phyloP scores from a whole-genome alignment of 2,113 vertebrate species.

The Atlantisia rogersi region DNA sequence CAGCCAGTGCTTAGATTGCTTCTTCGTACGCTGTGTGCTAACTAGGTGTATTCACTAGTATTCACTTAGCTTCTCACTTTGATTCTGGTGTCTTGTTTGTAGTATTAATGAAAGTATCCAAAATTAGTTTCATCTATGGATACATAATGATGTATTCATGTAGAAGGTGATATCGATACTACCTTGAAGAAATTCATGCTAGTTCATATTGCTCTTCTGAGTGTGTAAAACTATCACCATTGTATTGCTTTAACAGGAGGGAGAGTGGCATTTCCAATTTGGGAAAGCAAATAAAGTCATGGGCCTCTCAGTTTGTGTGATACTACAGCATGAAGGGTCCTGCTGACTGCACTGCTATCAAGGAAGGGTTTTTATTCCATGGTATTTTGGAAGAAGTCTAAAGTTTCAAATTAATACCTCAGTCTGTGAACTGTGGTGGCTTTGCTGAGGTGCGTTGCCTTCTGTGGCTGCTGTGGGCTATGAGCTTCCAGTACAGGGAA shows the following conservation, averaged over 20 bases:
- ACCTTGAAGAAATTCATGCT: neutral
- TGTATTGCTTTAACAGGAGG: neutral
- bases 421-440: neutral
- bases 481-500: neutral
- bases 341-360: neutral
- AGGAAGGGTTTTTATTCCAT: neutral
- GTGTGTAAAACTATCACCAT: neutral
- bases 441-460: neutral
- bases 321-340: neutral
- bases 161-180: neutral
- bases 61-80: neutral
- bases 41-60: neutral
- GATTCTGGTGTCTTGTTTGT: neutral
- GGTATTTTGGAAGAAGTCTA: neutral
- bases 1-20: neutral
- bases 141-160: neutral
- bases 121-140: neutral
- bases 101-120: neutral
- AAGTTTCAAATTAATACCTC: neutral
- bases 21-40: neutral
- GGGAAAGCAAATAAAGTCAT: too few relatives aligned
- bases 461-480: rapidly evolving
- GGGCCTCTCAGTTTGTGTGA: neutral
- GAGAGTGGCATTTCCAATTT: neutral
- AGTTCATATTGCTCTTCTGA: neutral